Evolutionary conservation across 2,888 invertebrate genomes (phyloP).

Genomic region (Priocnemis perturbator): DNA sequence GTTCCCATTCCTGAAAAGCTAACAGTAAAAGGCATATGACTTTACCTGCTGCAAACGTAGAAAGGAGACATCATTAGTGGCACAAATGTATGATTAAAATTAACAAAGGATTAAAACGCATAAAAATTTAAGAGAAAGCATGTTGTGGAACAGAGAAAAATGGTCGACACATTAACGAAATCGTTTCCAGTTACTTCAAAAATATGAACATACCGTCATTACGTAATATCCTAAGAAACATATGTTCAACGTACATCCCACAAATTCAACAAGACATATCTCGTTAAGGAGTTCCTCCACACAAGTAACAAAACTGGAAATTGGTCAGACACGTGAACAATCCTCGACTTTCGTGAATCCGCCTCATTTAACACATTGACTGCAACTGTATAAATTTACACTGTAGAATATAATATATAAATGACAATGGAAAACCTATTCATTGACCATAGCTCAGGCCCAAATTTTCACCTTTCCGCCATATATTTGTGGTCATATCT

Average conservation of each 20-base stretch:
- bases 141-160: no score
- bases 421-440: no score
- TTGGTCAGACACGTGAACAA: constrained; percentile 6
- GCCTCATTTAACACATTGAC: neutral
- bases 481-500: no score
- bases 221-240: constrained; percentile 68
- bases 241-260: constrained; percentile 68
- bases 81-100: neutral
- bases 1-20: constrained; percentile 65
- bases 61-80: neutral
- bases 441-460: no score
- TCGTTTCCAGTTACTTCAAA: no score
- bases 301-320: constrained; percentile 59
- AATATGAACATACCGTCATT: constrained; percentile 58
- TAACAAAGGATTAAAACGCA: neutral
- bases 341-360: neutral
- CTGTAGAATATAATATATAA: no score
- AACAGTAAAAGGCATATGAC: constrained; percentile 6
- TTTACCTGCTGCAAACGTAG: neutral
- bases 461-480: no score
- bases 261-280: constrained; percentile 65
- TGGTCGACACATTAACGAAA: no score
- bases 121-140: neutral
- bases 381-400: no score
- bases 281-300: constrained; percentile 62